A percentile compares a stretch with the other conserved stretches of the same genome.
phyloP scores from a whole-genome alignment of 2,888 invertebrate species.

The Bellardia pandia region DNA sequence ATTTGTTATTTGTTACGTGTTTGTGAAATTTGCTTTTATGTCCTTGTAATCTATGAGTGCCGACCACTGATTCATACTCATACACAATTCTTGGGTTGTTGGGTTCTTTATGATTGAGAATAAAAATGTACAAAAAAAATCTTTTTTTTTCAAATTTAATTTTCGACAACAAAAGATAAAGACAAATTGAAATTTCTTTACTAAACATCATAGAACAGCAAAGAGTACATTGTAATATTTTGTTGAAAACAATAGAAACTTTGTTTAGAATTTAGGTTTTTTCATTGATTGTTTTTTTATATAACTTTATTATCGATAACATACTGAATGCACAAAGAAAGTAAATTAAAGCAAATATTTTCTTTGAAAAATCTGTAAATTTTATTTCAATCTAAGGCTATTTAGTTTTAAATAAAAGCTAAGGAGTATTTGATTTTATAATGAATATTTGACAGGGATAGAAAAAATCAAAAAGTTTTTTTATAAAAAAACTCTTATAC shows the following conservation, averaged over 20 bases:
- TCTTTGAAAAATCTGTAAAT: neutral
- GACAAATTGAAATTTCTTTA: slow-evolving; percentile 39
- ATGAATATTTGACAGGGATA: no score
- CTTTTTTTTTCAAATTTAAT: slow-evolving; percentile 29
- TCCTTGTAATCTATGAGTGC: no score
- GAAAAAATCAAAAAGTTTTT: no score
- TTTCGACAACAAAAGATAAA: slow-evolving; percentile 35
- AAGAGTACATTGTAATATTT: neutral
- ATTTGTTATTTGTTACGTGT: no score
- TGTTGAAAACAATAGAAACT: neutral
- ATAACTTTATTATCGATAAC: neutral
- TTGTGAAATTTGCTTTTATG: no score
- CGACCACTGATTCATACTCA: neutral
- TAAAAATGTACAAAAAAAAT: neutral
- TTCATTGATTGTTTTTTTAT: neutral
- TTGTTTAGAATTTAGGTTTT: neutral
- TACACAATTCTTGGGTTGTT: neutral
- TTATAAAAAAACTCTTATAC: no score
- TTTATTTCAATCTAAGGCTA: no score
- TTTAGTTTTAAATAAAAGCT: no score
- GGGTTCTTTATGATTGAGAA: slow-evolving; percentile 21
- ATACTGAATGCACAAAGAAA: neutral
- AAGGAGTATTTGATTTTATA: no score
- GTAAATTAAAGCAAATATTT: neutral
- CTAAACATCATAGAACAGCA: neutral